A percentile compares a stretch with the other conserved stretches of the same genome.
phyloP scores from a whole-genome alignment of 2,797 vertebrate species.

The Phoeniculus purpureus region DNA sequence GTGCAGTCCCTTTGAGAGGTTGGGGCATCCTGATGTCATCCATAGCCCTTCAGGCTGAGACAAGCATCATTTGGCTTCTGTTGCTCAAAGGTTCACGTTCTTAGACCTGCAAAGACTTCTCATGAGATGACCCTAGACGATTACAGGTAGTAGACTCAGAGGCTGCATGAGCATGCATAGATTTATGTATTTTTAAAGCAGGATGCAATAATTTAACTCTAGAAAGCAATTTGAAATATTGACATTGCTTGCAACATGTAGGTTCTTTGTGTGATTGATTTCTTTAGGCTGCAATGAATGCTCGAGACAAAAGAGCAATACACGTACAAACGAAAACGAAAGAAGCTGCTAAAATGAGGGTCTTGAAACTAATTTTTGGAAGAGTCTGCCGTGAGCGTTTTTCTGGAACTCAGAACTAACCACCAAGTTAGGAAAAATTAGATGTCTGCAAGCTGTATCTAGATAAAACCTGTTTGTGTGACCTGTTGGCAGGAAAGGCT shows the following conservation, averaged over 20 bases:
- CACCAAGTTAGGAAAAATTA: neutral
- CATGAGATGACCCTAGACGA: neutral
- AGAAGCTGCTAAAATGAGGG: neutral
- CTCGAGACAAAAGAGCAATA: neutral
- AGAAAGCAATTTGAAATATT: neutral
- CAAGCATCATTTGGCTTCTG: neutral
- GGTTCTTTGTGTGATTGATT: neutral
- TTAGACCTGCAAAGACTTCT: neutral
- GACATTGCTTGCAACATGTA: neutral
- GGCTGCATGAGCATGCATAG: neutral
- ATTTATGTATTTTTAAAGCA: neutral
- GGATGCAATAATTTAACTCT: neutral
- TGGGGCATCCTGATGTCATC: neutral
- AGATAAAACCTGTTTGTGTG: neutral
- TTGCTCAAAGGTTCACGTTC: neutral
- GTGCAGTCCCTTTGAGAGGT: neutral
- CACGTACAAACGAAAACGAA: neutral
- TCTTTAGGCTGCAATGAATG: neutral
- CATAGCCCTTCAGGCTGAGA: neutral
- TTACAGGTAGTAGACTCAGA: neutral
- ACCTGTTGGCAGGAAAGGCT: neutral
- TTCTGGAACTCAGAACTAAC: neutral
- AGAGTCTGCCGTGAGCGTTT: neutral
- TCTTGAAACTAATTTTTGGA: neutral
- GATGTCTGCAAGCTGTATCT: fast-evolving